Evolutionary conservation across 2,888 invertebrate species (phyloP), one percentile per base, ranked within the genome.

Genomic region (Mythimna albipuncta): DNA sequence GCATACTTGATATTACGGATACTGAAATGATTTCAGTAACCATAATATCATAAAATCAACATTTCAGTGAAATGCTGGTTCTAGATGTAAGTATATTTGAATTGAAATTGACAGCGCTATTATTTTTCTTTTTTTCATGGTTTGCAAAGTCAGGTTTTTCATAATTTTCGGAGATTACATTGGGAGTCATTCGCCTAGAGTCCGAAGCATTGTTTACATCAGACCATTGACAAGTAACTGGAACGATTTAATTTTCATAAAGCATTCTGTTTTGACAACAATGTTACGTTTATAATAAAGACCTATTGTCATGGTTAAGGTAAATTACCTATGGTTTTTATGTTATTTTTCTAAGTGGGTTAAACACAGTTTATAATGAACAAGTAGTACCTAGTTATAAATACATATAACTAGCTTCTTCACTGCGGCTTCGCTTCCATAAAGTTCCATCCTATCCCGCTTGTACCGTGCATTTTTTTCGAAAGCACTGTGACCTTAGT

Each of bases 121-220:
- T 38, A 41, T 11, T 41, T 41, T 41, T 41, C 10, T 41, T 41
- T 9, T 47, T 47, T 13, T 47, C 5, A 47, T 47, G 16, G 47
- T 67, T 69, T 44, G 54, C 62, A 61, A 66, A 64, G 19, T 21
- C 16, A 26, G 21, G 50, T 54, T 54, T 61, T 44, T 41, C 47
- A 64, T 62, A 26, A 52, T 58, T 68, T 74, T 68, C 19, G 38
- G 35, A 50, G 61, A 71, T 58, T 65, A 61, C 64, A 47, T 21
- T 71, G 50, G 62, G 70, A 67, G 69, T 75, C 58, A 11, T 72
- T 57, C 32, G 35, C 26, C 64, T 44, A 38, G 58, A 61, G 69
- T 72, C 13, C 10, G 35, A n/a, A 57, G 77, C 44, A 50, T 68
- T 62, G 72, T 72, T 79, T 66, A 66, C 79, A 19, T 41, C 38